Base-by-base conservation (phyloP, 1,140 invertebrate genomes). In the Caenorhabditis latens region DNA sequence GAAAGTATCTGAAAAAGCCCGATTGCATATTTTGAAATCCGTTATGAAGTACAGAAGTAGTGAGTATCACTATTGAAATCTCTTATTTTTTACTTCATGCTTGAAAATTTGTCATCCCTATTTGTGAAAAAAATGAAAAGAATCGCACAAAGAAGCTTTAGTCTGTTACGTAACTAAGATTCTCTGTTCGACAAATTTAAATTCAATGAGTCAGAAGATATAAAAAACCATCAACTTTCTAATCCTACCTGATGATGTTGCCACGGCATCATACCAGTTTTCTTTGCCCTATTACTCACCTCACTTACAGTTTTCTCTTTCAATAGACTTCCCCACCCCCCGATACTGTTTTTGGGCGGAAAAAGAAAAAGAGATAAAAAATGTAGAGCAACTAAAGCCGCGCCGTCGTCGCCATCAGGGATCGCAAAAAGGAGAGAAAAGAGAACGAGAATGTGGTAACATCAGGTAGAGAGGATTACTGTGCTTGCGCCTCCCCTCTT, bases 401-500 rank as follows among this genome's bases (percentile, higher is more conserved):
- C 19, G 16, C 21, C 57, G 8, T 58, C 61, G 61, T 14, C 24
- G 13, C 13, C 50, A 16, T 16, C 50, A 50, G 8, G 32, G 7
- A 65, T 11, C 4, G 46, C 8, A 42, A 71, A 42, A 79, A 16
- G 2, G 71, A 11, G 43, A 11, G 46, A 79, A 79, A 53, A 50
- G 71, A 79, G 46, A 79, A 79, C 71, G 46, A 79, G 71, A 71
- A 71, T 71, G 65, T 71, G 65, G 65, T 79, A 79, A 50, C 71
- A 79, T 79, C 40, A 79, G 42, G 71, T 50, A 79, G 71, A 79
- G 71, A 79, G 71, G 71, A 79, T 79, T 79, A 79, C 71, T 79
- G 71, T 79, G 71, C 71, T 79, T 79, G 71, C 71, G 71, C 71
- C 71, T 79, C 71, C 65, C 71, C 71, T 79, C 71, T 79, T 79